phyloP scores from a whole-genome alignment of 64 coral and sea anemone genomes.

The Dendrophyllia cribrosa region DNA sequence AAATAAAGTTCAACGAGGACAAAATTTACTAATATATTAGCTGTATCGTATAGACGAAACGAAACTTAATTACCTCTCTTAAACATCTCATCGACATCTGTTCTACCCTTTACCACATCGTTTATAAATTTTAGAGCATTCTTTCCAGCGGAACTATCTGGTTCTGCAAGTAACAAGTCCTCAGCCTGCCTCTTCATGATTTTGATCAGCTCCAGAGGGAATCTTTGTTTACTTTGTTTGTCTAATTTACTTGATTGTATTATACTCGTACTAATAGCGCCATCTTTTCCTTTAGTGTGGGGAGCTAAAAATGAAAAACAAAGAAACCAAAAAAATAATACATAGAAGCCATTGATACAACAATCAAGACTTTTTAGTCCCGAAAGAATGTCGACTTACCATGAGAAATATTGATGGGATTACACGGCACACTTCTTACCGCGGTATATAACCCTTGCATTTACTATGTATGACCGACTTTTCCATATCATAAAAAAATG shows the following conservation, averaged over 20 bases:
- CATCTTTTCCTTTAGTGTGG: background rate
- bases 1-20: background rate
- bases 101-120: background rate
- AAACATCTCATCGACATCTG: background rate
- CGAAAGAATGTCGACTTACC: too few species aligned
- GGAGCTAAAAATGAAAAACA: background rate
- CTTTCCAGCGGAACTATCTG: background rate
- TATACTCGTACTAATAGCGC: background rate
- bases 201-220: background rate
- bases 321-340: too few species aligned
- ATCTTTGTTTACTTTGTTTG: background rate
- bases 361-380: too few species aligned
- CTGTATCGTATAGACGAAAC: too few species aligned
- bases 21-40: too few species aligned
- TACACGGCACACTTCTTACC: too few species aligned
- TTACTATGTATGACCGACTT: too few species aligned
- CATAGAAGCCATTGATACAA: too few species aligned
- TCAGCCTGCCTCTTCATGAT: background rate
- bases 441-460: too few species aligned
- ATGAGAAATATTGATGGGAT: too few species aligned
- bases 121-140: background rate
- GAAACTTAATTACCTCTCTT: background rate
- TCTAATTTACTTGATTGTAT: background rate
- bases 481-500: too few species aligned
- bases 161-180: background rate